Percentiles rank a stretch among this genome's conserved stretches.
phyloP scores from a whole-genome alignment of 1,140 invertebrate genomes.

The Latrodectus geometricus region DNA sequence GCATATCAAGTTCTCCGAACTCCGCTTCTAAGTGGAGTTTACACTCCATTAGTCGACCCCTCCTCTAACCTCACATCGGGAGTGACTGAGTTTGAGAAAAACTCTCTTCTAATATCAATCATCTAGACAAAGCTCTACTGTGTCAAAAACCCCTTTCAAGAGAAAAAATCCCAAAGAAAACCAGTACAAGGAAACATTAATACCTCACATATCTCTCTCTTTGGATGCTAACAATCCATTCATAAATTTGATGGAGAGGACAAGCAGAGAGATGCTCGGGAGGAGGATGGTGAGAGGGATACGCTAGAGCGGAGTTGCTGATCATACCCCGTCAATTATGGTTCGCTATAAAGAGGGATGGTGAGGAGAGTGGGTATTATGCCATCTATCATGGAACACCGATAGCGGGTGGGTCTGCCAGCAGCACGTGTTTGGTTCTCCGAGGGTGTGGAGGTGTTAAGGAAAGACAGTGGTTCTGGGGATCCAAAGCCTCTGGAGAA shows the following conservation, averaged over 20 bases:
- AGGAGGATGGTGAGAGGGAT: not conserved
- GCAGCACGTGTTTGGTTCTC: constrained; percentile 10
- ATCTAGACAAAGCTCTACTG: not conserved
- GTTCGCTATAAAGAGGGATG: not conserved
- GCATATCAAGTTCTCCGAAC: not conserved
- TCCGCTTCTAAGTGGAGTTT: not conserved
- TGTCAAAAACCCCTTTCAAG: not conserved
- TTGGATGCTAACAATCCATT: not conserved
- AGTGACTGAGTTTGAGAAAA: not conserved
- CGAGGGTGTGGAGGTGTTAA: constrained; percentile 6
- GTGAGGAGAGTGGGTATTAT: not conserved
- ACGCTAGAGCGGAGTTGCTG: not conserved
- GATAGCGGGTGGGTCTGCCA: constrained; percentile 3
- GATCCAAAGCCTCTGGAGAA: not conserved
- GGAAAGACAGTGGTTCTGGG: not conserved
- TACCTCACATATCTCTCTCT: not conserved
- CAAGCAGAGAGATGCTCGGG: not conserved
- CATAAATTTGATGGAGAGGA: constrained; percentile 1
- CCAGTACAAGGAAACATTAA: not conserved
- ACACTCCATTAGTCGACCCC: not conserved
- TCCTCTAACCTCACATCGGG: not conserved
- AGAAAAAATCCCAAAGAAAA: not conserved
- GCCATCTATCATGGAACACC: not conserved
- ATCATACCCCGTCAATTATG: constrained; percentile 19
- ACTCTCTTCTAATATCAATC: not conserved